A percentile compares a stretch with the other conserved stretches of the same genome.
Evolutionary conservation across 1,140 invertebrate genomes (phyloP).

Genomic region (Drosophila paulistorum): DNA sequence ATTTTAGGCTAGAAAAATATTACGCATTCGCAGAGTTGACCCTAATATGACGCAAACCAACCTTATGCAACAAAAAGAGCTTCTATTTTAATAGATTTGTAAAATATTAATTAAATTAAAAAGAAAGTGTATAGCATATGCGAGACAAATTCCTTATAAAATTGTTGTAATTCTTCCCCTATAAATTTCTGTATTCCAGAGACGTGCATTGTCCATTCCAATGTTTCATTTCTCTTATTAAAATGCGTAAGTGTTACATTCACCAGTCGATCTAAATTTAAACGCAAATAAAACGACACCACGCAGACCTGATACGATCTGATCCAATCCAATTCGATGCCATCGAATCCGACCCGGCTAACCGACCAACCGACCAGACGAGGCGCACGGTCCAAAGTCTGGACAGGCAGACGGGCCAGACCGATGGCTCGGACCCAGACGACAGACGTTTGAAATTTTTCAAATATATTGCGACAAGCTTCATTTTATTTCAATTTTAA

Average conservation of each 20-base stretch:
- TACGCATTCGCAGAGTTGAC: too few species aligned
- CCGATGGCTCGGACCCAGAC: slow-evolving; percentile 9
- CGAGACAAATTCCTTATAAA: too few species aligned
- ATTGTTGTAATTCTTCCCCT: too few species aligned
- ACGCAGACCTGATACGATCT: not conserved
- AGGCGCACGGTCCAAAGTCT: slow-evolving; percentile 1
- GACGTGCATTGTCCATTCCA: not conserved
- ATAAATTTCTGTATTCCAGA: not conserved
- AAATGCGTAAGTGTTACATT: slow-evolving; percentile 43
- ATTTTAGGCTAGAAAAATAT: too few species aligned
- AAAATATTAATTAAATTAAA: too few species aligned
- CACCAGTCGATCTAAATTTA: slow-evolving; percentile 59
- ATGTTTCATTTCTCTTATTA: slow-evolving; percentile 2
- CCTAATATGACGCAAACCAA: too few species aligned
- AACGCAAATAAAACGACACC: slow-evolving; percentile 51
- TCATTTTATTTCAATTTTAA: slow-evolving; percentile 72
- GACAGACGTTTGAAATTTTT: slow-evolving; percentile 43
- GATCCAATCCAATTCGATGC: not conserved
- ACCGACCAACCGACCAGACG: not conserved
- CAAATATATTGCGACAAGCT: slow-evolving; percentile 59
- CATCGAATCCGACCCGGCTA: not conserved
- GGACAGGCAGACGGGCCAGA: slow-evolving; percentile 22
- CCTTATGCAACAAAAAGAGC: too few species aligned
- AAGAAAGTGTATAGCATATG: too few species aligned
- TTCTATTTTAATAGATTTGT: too few species aligned